phyloP scores from a whole-genome alignment of 1,140 invertebrate species.

The Ceratitis capitata region DNA sequence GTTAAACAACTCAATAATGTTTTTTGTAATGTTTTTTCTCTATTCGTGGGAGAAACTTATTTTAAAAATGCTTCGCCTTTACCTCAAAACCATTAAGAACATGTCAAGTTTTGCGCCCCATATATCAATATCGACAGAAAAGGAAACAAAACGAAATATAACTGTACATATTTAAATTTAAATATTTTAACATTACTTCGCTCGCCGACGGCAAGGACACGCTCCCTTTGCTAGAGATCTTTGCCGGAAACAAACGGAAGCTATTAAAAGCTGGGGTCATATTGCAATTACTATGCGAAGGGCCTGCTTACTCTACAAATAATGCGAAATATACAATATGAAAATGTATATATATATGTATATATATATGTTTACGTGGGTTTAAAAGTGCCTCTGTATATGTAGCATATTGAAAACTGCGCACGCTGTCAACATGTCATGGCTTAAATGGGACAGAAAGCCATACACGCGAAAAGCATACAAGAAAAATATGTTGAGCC shows the following conservation, averaged over 20 bases:
- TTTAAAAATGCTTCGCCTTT: too few relatives aligned
- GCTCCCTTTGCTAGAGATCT: background rate
- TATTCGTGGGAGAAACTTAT: background rate
- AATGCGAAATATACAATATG: background rate
- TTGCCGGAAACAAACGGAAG: slow-evolving; percentile 8
- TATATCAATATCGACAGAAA: background rate
- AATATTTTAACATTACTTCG: background rate
- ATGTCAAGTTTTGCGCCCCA: background rate
- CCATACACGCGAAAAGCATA: background rate
- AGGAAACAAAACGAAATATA: background rate
- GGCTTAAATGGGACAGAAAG: background rate
- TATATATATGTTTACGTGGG: background rate
- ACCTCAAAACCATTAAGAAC: background rate
- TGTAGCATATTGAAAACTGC: background rate
- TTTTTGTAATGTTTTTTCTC: background rate
- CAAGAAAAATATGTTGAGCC: background rate
- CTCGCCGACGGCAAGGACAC: background rate
- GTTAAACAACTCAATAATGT: too few relatives aligned
- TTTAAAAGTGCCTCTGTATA: background rate
- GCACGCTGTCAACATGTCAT: slow-evolving; percentile 3
- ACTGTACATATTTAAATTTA: background rate
- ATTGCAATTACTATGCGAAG: background rate
- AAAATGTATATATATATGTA: background rate
- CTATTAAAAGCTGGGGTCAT: background rate
- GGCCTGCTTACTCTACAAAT: background rate